These are phyloP conservation scores for Scomberomorus guttatus DNA, from an alignment of 2,797 vertebrate species.

Conservation along the genomic window DNA sequence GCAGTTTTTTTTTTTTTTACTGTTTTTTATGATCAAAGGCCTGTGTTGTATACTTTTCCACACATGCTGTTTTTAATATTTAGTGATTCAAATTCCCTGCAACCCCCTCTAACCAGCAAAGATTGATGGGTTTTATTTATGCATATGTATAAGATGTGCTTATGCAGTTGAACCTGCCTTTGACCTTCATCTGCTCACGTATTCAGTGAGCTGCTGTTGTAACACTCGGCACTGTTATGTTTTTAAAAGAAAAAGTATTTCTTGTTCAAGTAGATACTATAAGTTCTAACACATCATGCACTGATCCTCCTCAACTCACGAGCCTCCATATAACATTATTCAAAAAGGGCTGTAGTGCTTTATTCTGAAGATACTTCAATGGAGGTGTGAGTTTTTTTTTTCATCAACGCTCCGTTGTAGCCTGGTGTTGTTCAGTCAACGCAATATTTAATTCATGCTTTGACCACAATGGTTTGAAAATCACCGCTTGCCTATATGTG, in stretches of 20 bases:
- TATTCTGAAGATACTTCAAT: slow-evolving; percentile 23
- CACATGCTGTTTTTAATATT: slow-evolving; percentile 67
- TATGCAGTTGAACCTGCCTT: slow-evolving; percentile 80
- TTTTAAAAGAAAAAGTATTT: slow-evolving; percentile 43
- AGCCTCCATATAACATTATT: slow-evolving; percentile 24
- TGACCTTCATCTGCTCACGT: slow-evolving; percentile 81
- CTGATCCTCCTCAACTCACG: slow-evolving; percentile 30
- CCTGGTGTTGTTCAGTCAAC: slow-evolving; percentile 23
- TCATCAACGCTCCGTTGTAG: background rate
- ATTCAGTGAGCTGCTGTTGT: slow-evolving; percentile 47
- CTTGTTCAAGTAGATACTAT: slow-evolving; percentile 39
- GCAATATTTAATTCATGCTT: slow-evolving; percentile 48
- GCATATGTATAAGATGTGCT: slow-evolving; percentile 82
- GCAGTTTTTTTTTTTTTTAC: slow-evolving; percentile 46
- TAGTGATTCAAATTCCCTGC: slow-evolving; percentile 62
- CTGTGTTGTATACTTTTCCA: slow-evolving; percentile 47
- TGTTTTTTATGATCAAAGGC: slow-evolving; percentile 56
- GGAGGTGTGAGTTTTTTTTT: slow-evolving; percentile 8
- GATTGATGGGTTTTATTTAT: slow-evolving; percentile 81
- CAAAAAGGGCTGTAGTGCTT: slow-evolving; percentile 16
- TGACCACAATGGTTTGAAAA: slow-evolving; percentile 34
- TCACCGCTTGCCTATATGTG: slow-evolving; percentile 11
- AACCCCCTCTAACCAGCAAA: slow-evolving; percentile 62
- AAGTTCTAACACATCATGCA: slow-evolving; percentile 24
- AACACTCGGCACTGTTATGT: slow-evolving; percentile 28